Evolutionary conservation across 1,140 invertebrate species (phyloP).

Genomic region (Zaprionus africanus): DNA sequence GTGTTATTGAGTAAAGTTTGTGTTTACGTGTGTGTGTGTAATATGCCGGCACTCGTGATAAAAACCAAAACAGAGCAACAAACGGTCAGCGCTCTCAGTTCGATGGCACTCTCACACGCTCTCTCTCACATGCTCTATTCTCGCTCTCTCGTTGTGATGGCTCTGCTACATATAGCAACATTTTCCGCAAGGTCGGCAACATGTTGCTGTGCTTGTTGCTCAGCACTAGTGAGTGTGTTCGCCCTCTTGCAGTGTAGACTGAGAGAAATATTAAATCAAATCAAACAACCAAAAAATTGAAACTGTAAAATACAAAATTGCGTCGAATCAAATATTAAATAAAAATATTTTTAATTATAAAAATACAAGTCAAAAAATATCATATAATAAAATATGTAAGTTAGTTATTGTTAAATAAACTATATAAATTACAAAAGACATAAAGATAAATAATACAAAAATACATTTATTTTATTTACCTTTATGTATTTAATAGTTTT

Average conservation of each 20-base stretch:
- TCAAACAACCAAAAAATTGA: not conserved
- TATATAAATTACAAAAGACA: no score
- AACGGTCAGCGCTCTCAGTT: constrained; percentile 30
- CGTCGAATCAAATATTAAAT: no score
- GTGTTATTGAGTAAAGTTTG: constrained; percentile 34
- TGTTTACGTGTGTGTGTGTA: not conserved
- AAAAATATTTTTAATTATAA: not conserved
- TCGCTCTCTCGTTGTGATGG: constrained; percentile 9
- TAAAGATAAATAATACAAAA: no score
- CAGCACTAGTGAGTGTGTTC: not conserved
- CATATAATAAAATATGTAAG: not conserved
- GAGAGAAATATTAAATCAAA: not conserved
- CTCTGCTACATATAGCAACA: constrained; percentile 54
- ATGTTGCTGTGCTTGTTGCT: constrained; percentile 56
- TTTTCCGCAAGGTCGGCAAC: constrained; percentile 72
- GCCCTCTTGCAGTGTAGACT: not conserved
- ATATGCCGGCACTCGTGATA: constrained; percentile 46
- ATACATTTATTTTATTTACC: not conserved
- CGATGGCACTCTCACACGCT: constrained; percentile 3
- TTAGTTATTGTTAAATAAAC: no score
- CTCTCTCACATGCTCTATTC: constrained; percentile 17
- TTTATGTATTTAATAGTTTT: not conserved
- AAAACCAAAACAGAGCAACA: constrained; percentile 63
- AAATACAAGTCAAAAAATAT: no score
- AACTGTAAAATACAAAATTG: no score